Evolutionary conservation across 2,113 vertebrate genomes (phyloP).

Genomic region (Taurulus bubalis): DNA sequence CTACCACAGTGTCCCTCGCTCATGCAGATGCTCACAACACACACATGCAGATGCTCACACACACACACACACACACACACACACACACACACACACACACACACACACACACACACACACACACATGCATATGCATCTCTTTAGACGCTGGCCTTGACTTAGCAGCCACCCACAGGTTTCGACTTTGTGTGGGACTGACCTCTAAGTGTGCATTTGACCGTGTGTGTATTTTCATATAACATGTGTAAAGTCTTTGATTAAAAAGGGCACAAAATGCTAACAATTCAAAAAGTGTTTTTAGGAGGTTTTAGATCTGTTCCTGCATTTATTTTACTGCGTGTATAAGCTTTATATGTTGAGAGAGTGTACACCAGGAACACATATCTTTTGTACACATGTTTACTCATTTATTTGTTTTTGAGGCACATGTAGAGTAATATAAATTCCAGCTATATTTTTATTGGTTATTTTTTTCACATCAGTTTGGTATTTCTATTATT

Average conservation of each 20-base stretch:
- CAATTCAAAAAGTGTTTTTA: not conserved
- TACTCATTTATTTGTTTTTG: not conserved
- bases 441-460: not conserved
- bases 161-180: constrained; percentile 63
- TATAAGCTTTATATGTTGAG: not conserved
- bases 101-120: constrained; percentile 35
- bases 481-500: not conserved
- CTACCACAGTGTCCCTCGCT: constrained; percentile 57
- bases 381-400: not conserved
- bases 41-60: constrained; percentile 71
- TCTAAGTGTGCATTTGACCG: constrained; percentile 62
- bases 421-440: not conserved
- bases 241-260: constrained; percentile 31
- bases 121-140: constrained; percentile 35
- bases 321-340: not conserved
- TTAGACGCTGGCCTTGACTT: constrained; percentile 62
- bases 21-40: constrained; percentile 70
- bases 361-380: not conserved
- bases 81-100: constrained; percentile 43
- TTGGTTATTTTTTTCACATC: not conserved
- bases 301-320: not conserved
- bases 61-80: constrained; percentile 64
- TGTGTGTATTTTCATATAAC: constrained; percentile 32
- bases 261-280: constrained; percentile 7
- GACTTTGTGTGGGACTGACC: constrained; percentile 73